Conservation (phyloP, 2,797 vertebrate species). For the Spondyliosoma cantharus region DNA sequence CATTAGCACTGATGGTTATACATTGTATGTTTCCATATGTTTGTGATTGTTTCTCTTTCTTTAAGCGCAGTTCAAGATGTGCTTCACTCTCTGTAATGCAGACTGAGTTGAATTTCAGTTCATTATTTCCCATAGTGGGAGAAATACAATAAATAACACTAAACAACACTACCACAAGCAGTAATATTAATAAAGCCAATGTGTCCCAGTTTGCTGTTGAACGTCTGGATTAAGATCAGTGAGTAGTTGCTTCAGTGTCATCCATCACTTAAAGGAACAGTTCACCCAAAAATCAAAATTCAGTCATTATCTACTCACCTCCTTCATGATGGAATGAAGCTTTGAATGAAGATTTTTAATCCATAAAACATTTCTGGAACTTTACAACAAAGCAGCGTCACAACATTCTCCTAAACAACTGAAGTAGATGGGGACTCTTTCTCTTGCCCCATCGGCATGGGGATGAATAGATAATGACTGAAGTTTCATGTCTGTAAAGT, state of each 20-base stretch:
- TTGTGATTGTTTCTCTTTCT: background rate
- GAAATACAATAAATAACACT: slow-evolving; percentile 23
- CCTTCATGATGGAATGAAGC: no score
- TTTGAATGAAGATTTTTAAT: no score
- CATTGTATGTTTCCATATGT: slow-evolving; percentile 1
- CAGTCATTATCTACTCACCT: no score
- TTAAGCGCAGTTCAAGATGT: slow-evolving; percentile 5
- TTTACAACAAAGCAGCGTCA: no score
- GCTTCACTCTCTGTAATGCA: slow-evolving; percentile 10
- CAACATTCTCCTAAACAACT: no score
- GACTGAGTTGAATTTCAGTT: slow-evolving; percentile 5
- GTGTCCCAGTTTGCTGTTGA: background rate
- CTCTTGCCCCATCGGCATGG: no score
- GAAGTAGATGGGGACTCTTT: no score
- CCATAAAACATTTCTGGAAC: no score
- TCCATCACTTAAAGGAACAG: background rate
- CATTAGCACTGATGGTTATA: background rate
- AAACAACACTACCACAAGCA: slow-evolving; percentile 6
- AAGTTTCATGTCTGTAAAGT: slow-evolving; percentile 5
- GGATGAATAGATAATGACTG: no score
- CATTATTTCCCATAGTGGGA: slow-evolving; percentile 14
- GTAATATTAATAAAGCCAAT: background rate
- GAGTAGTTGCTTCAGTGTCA: slow-evolving; percentile 6
- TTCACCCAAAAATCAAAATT: no score
- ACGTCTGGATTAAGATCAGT: slow-evolving; percentile 21